phyloP scores from a whole-genome alignment of 2,113 vertebrate genomes.

The Erpornis zantholeuca region DNA sequence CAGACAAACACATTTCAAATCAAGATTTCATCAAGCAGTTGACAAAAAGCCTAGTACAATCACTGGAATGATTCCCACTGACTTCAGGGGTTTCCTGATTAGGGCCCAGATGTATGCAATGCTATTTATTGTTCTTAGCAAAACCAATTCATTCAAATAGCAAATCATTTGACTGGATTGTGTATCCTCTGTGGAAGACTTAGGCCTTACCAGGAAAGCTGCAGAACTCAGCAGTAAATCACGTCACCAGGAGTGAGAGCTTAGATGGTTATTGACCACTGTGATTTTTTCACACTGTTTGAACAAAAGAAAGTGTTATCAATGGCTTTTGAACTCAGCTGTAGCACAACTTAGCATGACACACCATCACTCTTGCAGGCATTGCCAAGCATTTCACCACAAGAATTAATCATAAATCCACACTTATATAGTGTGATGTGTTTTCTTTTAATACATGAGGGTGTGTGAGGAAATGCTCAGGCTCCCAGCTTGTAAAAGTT shows the following conservation, averaged over 20 bases:
- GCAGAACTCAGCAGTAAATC: not conserved
- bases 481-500: not conserved
- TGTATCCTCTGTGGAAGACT: not conserved
- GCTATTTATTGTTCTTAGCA: not conserved
- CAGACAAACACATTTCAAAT: not conserved
- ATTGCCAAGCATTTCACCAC: not conserved
- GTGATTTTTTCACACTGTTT: not conserved
- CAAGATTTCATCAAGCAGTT: not conserved
- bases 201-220: not conserved
- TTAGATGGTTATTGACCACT: not conserved
- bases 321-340: not conserved
- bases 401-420: not conserved
- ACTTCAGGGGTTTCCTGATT: not conserved
- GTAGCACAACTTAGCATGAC: not conserved
- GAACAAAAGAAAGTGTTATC: not conserved
- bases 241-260: not conserved
- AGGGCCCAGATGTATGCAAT: not conserved
- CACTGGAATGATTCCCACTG: not conserved
- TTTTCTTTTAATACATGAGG: not conserved
- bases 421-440: not conserved
- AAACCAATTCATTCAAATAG: not conserved
- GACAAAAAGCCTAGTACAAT: not conserved
- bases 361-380: not conserved
- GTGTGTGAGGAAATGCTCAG: not conserved
- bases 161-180: not conserved